Percentiles rank a stretch among this genome's conserved stretches.
These are phyloP conservation scores for Neopipo cinnamomea DNA, from an alignment of 2,113 vertebrate genomes.

Conservation along the genomic window DNA sequence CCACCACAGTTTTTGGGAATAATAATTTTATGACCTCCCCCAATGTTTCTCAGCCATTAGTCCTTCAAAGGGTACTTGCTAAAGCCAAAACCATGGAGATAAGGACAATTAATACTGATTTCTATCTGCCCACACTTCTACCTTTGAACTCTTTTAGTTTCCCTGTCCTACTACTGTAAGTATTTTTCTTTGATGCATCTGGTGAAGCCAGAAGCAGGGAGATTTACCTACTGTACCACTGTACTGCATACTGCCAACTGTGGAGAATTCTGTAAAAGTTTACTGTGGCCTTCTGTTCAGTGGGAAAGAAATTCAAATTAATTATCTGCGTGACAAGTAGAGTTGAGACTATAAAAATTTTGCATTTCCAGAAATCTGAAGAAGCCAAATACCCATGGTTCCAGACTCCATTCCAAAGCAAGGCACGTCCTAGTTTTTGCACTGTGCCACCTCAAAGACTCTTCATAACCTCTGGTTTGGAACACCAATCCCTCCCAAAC, in stretches of 20 bases:
- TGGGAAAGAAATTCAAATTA: neutral
- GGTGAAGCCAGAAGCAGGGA: neutral
- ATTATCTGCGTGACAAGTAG: neutral
- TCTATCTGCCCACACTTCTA: neutral
- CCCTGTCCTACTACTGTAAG: neutral
- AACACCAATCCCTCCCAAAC: neutral
- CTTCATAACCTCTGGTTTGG: neutral
- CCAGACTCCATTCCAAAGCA: neutral
- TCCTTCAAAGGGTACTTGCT: neutral
- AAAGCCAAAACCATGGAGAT: neutral
- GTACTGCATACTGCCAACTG: neutral
- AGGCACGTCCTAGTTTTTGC: neutral
- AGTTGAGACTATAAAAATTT: neutral
- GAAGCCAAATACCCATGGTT: neutral
- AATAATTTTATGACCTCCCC: neutral
- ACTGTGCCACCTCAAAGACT: neutral
- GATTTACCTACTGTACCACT: neutral
- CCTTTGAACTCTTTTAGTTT: neutral
- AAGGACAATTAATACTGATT: neutral
- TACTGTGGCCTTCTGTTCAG: neutral
- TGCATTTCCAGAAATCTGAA: neutral
- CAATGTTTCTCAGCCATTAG: neutral
- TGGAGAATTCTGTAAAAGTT: neutral
- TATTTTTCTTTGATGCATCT: neutral
- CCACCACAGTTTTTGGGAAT: neutral